Base-by-base conservation (phyloP, 64 coral and sea anemone genomes). In the Anthopleura sola region DNA sequence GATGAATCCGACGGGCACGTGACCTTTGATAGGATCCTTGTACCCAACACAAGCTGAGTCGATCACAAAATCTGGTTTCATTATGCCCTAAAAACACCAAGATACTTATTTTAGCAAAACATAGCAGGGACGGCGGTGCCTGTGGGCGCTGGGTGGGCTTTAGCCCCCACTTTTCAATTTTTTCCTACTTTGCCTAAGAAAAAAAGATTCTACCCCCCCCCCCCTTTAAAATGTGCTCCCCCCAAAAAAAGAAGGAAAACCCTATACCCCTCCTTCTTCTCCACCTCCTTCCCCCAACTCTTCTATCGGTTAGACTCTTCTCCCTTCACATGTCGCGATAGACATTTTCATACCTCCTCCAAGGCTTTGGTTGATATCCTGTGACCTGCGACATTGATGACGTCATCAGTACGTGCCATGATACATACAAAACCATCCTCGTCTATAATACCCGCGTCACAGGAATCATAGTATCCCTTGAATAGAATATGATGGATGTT, bases 391-490 rank as follows among this genome's bases (percentile, higher is more conserved):
- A 99, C 96, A 17, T 99, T 99, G 36, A 99, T 99, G 84, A 99
- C 96, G 39, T 99, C 96, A 99, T 99, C 96, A 50, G 92, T 89
- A 49, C 96, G 93, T 37, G 96, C 93, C 96, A 99, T 99, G 78
- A 99, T 99, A 80, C 90, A 92, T 78, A 99, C 92, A 87, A 83
- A 99, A 50, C 96, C 96, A 81, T 90, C 80, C 12, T 92, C 87
- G 51, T 99, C 96, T 55, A 94, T 99, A 12, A 99, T 78, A 23
- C 96, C 96, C 7, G 90, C 96, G 78, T 99, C 96, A 83, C 93
- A 91, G 1, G 87, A 74, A 87, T 99, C 96, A 57, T 99, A 99
- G 83, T 99, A 94, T 33, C 96, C 96, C 96, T 99, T 28, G 3
- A 64, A 15, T 38, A 60, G 68, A 74, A 36, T 29, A 24, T 29